Percentiles rank a stretch among this genome's conserved stretches.
Evolutionary conservation across 2,797 vertebrate genomes (phyloP).

Genomic region (Tapirus indicus): DNA sequence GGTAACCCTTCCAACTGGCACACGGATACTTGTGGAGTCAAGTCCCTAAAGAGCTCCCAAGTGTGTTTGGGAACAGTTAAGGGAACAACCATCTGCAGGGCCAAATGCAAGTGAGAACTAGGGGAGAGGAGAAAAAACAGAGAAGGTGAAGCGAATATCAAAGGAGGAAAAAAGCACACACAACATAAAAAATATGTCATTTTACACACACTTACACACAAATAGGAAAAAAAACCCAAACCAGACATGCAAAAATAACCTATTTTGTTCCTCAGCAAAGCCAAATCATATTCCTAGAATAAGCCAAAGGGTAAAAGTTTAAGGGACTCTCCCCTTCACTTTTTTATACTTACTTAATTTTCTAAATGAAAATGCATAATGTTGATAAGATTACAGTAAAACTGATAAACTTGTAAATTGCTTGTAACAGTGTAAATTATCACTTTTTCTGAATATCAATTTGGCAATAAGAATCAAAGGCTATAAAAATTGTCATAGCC

Average conservation of each 20-base stretch:
- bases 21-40: too few relatives aligned
- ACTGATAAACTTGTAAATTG: not conserved
- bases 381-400: not conserved
- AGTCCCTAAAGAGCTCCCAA: not conserved
- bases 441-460: not conserved
- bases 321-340: not conserved
- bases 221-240: not conserved
- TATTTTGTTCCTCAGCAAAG: slow-evolving; percentile 16
- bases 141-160: not conserved
- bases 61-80: not conserved
- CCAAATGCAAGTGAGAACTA: not conserved
- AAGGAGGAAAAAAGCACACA: not conserved
- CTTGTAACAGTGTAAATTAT: not conserved
- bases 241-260: not conserved
- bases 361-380: slow-evolving; percentile 14
- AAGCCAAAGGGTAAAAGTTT: not conserved
- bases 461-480: slow-evolving; percentile 55
- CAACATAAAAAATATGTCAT: not conserved
- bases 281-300: not conserved
- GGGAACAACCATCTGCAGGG: not conserved
- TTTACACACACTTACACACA: not conserved
- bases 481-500: not conserved
- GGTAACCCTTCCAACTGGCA: not conserved
- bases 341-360: not conserved
- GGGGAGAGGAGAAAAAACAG: not conserved